Evolutionary conservation across 1,140 invertebrate genomes (phyloP), one percentile per base, ranked within the genome.

Genomic region (Phymastichus coffea): DNA sequence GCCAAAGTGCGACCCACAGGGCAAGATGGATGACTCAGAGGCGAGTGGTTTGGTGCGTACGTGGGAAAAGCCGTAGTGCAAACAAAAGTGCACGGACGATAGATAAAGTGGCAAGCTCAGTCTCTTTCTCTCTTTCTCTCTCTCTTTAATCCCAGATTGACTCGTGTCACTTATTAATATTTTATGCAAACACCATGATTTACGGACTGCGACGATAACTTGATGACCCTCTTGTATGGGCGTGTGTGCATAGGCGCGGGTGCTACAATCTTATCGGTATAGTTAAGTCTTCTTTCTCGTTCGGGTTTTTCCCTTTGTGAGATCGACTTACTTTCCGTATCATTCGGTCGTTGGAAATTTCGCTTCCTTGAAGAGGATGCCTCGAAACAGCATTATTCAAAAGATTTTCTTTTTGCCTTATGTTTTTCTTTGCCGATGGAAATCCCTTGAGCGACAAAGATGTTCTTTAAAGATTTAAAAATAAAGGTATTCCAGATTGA

Each of bases 131-230:
- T n/a, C n/a, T n/a, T n/a, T n/a, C n/a, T n/a, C 44, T 25, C 48
- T 49, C 56, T 46, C 65, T 58, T 61, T 80, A 79, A 80, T 80
- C 77, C 76, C 66, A 73, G 78, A 80, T 80, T 79, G 75, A 80
- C 78, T 80, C 76, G 75, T 80, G 76, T 79, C 75, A 75, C 77
- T 79, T 79, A 80, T 78, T 80, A 78, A 80, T 78, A 80, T 80
- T 80, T 80, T 78, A 80, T 80, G 76, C 77, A 78, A 80, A 80
- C 77, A 77, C 70, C 66, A 64, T 75, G 76, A 78, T 78, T 78
- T 77, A 77, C 70, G 73, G 65, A 63, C 54, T 63, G 61, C 63
- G 64, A 65, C n/a, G n/a, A n/a, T n/a, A n/a, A n/a, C n/a, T n/a
- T n/a, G n/a, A n/a, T n/a, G n/a, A n/a, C n/a, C n/a, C n/a, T n/a